Conservation (phyloP, 2,113 vertebrate species). For the Myodes glareolus region DNA sequence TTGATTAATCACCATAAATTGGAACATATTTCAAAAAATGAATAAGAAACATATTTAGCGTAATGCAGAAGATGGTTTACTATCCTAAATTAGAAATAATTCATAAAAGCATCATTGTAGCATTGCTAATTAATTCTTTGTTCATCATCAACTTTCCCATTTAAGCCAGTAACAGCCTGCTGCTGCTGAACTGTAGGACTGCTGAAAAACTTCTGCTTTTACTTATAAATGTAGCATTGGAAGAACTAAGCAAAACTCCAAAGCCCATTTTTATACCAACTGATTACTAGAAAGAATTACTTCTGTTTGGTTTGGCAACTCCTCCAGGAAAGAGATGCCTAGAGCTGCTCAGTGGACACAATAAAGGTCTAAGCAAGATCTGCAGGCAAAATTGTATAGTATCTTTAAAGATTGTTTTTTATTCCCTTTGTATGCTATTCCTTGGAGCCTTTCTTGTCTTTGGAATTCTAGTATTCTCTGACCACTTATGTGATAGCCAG, state of each 20-base stretch:
- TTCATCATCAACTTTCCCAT: background rate
- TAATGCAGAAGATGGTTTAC: background rate
- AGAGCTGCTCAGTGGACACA: background rate
- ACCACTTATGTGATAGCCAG: background rate
- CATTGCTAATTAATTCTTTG: background rate
- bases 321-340: background rate
- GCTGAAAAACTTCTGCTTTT: background rate
- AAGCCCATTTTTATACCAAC: background rate
- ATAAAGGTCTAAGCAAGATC: background rate
- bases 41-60: conserved; percentile 2
- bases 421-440: background rate
- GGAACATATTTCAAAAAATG: background rate
- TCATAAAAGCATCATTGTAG: background rate
- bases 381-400: background rate
- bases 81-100: background rate
- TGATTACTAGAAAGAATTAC: background rate
- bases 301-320: background rate
- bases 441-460: background rate
- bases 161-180: background rate
- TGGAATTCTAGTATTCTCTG: background rate
- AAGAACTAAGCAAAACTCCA: conserved; percentile 29
- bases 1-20: conserved; percentile 39
- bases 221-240: background rate
- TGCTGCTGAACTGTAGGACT: background rate
- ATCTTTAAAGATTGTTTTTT: background rate